Evolutionary conservation across 1,140 invertebrate species (phyloP), one percentile per base, ranked within the genome.

Genomic region (Argopecten irradians): DNA sequence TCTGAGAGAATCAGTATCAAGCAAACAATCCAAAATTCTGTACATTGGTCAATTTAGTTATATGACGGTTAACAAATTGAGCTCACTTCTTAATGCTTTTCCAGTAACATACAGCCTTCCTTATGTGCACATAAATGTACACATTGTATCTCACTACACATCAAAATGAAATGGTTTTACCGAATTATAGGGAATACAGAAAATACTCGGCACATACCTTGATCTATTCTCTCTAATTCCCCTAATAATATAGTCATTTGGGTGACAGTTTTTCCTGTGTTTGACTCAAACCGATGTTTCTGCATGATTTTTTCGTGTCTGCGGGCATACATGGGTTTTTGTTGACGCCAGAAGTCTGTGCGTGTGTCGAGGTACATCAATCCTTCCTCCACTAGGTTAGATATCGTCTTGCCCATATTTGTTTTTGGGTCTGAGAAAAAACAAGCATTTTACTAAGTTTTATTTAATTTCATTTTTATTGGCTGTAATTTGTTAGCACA

Each of bases 311-410:
- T 88, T 14, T 95, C 94, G 55, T 92, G 93, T 88, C 93, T 92
- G 14, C 95, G 88, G 8, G 95, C 92, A 88, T 95, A 96, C 93
- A 96, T 95, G 14, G 95, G 95, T 90, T 96, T 95, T 90, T 96
- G 95, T 91, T 96, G 95, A 86, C 94, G 90, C 95, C 95, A 96
- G 92, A 96, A 96, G 39, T 96, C 95, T 82, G 95, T 94, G 46
- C 95, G 89, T 82, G 93, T 94, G 86, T 95, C 94, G 0, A 96
- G 92, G 88, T 95, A 95, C 32, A 92, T 89, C 41, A 96, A 87
- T n/a, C 95, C 94, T 28, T 95, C 92, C 22, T 92, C 91, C 0
- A 94, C 94, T 87, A 95, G 88, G 19, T 92, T 92, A 33, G 89
- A 91, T 34, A 94, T 93, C 11, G 89, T 89, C 86, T 92, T 93